Percentiles rank a stretch among this genome's conserved stretches.
These are phyloP conservation scores for Ceratitis capitata DNA, from an alignment of 1,140 invertebrate genomes.

Conservation along the genomic window DNA sequence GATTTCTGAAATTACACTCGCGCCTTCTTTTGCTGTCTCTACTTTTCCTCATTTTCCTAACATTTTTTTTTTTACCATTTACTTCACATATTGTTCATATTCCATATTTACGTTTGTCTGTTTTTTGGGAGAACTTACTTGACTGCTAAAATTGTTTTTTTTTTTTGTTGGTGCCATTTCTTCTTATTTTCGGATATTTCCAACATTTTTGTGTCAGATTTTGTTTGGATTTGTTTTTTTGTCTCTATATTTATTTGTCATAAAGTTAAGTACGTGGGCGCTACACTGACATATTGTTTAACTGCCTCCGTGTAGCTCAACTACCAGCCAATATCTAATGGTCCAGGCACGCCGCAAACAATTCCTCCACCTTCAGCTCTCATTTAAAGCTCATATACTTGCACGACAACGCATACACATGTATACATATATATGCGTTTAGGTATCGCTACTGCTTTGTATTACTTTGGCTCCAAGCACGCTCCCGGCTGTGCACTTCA, in stretches of 20 bases:
- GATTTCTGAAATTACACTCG: not conserved
- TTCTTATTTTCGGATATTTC: not conserved
- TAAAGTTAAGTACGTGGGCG: conserved; percentile 27
- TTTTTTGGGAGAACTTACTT: not conserved
- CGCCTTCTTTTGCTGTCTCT: not conserved
- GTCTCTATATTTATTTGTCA: conserved; percentile 2
- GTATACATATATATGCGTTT: not conserved
- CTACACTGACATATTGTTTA: conserved; percentile 12
- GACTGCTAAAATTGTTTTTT: not conserved
- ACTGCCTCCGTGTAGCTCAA: not conserved
- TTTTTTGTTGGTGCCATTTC: not conserved
- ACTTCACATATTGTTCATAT: not conserved
- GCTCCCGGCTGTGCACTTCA: not conserved
- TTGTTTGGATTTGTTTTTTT: too few species aligned
- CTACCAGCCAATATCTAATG: not conserved
- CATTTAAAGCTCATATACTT: conserved; percentile 4
- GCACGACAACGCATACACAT: not conserved
- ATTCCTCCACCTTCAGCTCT: not conserved
- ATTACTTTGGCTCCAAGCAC: not conserved
- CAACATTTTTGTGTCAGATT: not conserved
- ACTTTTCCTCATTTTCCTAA: not conserved
- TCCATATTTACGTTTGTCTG: not conserved
- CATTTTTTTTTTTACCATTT: not conserved
- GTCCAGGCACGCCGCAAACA: not conserved
- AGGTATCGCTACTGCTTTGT: not conserved